These are phyloP conservation scores for Apostichopus californicus DNA, from an alignment of 35 echinoderm and acorn worm species.

Conservation along the genomic window DNA sequence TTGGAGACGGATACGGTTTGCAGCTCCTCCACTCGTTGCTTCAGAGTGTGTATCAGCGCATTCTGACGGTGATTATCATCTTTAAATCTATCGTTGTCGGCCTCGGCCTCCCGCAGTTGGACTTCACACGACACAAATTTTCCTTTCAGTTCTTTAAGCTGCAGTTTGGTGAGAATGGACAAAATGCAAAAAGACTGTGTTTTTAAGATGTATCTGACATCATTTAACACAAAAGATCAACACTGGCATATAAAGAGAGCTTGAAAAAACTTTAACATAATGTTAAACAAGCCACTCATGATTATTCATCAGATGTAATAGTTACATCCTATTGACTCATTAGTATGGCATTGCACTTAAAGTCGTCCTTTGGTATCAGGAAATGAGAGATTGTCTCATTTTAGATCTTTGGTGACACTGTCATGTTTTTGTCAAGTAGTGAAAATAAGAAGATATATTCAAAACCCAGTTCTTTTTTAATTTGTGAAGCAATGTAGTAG, in stretches of 20 bases:
- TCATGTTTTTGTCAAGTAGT: too few species aligned
- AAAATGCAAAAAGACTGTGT: not conserved
- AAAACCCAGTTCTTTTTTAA: too few species aligned
- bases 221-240: too few species aligned
- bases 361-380: too few species aligned
- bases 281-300: not conserved
- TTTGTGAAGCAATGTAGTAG: too few species aligned
- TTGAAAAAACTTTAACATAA: not conserved
- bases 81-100: slow-evolving; percentile 58
- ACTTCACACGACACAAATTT: slow-evolving; percentile 77
- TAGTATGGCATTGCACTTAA: too few species aligned
- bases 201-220: too few species aligned
- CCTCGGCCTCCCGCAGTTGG: slow-evolving; percentile 70
- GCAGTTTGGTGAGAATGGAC: slow-evolving; percentile 1
- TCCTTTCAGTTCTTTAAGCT: slow-evolving; percentile 69
- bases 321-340: too few species aligned
- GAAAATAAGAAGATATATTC: too few species aligned
- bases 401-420: too few species aligned
- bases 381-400: too few species aligned
- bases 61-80: slow-evolving; percentile 67
- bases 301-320: too few species aligned
- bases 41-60: slow-evolving; percentile 70
- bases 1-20: slow-evolving; percentile 36
- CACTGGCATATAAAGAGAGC: not conserved
- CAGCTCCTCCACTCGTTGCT: slow-evolving; percentile 67